A percentile compares a stretch with the other conserved stretches of the same genome.
These are phyloP conservation scores for Coccyzus lansbergi DNA, from an alignment of 2,797 vertebrate species.

Conservation along the genomic window DNA sequence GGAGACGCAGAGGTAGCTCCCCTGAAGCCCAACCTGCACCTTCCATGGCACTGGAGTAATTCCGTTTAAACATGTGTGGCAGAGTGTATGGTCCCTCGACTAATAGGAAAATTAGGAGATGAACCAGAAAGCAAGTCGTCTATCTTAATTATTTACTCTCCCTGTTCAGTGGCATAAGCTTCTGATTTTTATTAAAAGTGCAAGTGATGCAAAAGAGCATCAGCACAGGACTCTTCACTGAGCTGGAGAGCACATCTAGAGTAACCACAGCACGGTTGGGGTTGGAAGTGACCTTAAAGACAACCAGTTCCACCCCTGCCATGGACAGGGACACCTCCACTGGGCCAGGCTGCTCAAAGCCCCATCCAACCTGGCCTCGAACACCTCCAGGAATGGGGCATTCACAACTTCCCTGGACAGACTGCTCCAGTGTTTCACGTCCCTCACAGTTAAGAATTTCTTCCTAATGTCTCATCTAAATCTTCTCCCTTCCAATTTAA, in stretches of 20 bases:
- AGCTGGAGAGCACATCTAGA: background rate
- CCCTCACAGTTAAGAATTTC: too few species aligned
- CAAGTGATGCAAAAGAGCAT: background rate
- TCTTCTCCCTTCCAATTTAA: too few species aligned
- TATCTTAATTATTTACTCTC: background rate
- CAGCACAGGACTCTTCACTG: background rate
- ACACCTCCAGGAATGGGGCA: too few species aligned
- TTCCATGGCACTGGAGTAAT: accelerated
- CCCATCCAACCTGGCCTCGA: too few species aligned
- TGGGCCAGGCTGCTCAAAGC: too few species aligned
- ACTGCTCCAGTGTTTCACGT: too few species aligned
- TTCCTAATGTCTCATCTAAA: too few species aligned
- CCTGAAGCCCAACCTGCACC: too few species aligned
- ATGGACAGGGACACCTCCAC: too few species aligned
- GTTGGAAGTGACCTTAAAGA: too few species aligned
- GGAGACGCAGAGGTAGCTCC: background rate
- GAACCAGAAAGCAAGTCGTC: background rate
- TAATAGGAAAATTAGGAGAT: background rate
- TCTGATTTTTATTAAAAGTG: background rate
- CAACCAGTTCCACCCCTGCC: too few species aligned
- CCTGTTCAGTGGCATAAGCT: background rate
- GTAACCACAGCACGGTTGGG: background rate
- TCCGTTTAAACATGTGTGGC: accelerated
- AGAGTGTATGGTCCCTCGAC: background rate
- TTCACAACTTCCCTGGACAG: too few species aligned